Evolutionary conservation across 2,797 vertebrate genomes (phyloP), one percentile per base, ranked within the genome.

Genomic region (Miichthys miiuy): DNA sequence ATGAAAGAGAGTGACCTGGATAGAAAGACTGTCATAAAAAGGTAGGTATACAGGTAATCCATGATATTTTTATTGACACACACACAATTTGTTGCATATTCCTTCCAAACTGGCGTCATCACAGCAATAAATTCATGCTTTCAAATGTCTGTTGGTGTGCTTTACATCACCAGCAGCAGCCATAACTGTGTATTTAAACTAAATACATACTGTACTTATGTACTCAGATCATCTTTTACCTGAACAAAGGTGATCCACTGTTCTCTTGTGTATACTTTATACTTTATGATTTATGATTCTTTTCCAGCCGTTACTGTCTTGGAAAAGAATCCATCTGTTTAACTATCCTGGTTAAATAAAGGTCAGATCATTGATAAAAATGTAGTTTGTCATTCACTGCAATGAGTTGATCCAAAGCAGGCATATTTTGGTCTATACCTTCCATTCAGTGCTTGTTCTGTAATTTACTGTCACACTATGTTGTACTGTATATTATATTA

Each of bases 321-420:
- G 17, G 42, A 66, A 38, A 44, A 23, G 2, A 60, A 61, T 42
- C 18, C 18, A 34, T 69, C 18, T 4, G 18, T 63, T 63, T 20
- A 30, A 34, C 23, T n/a, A 42, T 13, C 16, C 8, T 34, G 64
- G n/a, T 77, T 38, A 27, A 42, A 52, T 55, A 42, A 69, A 78
- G 42, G 42, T 54, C n/a, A 21, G 41, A 38, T 54, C 25, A 41
- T 17, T 55, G 25, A n/a, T 34, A 56, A 38, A 50, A 34, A 56
- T 46, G 20, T 10, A 52, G 41, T n/a, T 17, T 13, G 13, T 18
- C 25, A 57, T 23, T 5, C 6, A 41, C 5, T 55, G 27, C 54
- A 27, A 60, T 65, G 48, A 73, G 46, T 3, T 42, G 52, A 47
- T 34, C 42, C 42, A 56, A 48, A 56, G 23, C 13, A 6, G 4